Evolutionary conservation across 1,140 invertebrate genomes (phyloP).

Genomic region (Drosophila mayri): DNA sequence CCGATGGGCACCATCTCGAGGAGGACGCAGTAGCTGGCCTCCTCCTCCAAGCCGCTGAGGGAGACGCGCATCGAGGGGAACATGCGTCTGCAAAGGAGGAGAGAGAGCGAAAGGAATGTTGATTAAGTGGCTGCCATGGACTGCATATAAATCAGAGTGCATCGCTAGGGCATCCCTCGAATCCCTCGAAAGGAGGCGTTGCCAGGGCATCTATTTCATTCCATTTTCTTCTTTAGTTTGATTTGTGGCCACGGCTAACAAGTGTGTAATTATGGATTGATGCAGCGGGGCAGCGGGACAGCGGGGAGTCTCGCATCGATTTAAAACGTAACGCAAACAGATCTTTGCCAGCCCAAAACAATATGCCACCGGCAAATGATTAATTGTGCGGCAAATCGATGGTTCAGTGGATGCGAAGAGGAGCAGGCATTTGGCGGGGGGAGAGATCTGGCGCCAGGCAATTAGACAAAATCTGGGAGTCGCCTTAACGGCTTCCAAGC

Average conservation of each 20-base stretch:
- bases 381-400: constrained; percentile 63
- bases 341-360: constrained; percentile 42
- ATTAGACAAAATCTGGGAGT: constrained; percentile 74
- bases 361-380: constrained; percentile 59
- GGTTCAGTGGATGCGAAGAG: constrained; percentile 1
- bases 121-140: constrained; percentile 63
- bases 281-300: constrained; percentile 5
- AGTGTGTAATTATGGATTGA: constrained; percentile 78
- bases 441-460: constrained; percentile 64
- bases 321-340: constrained; percentile 77
- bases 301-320: constrained; percentile 63
- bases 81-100: constrained; percentile 91
- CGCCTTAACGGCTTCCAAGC: constrained; percentile 72
- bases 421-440: constrained; percentile 2
- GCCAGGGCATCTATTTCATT: constrained; percentile 39
- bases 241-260: constrained; percentile 80
- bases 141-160: constrained; percentile 61
- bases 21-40: constrained; percentile 91
- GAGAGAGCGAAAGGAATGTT: constrained; percentile 53
- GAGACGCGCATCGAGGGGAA: constrained; percentile 91
- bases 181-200: constrained; percentile 57
- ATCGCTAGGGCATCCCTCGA: constrained; percentile 1
- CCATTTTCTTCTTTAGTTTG: constrained; percentile 31
- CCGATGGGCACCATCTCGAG: constrained; percentile 91
- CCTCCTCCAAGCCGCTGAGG: constrained; percentile 91